Base-by-base conservation (phyloP, 2,888 invertebrate species). In the Listrodromus nycthemerus region DNA sequence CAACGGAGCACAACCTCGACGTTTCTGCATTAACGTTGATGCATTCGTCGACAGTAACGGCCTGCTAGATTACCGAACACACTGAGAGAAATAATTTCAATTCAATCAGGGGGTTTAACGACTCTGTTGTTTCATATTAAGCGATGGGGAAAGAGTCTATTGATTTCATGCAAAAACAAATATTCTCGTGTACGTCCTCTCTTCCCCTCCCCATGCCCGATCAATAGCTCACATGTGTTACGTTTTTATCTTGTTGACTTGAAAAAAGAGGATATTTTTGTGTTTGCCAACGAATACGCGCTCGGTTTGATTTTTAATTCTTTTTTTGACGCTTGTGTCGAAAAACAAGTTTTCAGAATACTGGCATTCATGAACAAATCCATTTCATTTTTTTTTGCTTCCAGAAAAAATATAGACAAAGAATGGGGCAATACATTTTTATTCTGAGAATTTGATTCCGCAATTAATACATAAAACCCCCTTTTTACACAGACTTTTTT, bases 1-100 rank as follows among this genome's bases (percentile, higher is more conserved):
- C 89, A 84, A 87, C 81, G 85, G 85, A 75, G 66, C 81, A 71
- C 52, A 82, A 76, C n/a, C 52, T 86, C 82, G 74, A 55, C 37
- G 70, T 52, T 71, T n/a, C 66, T 21, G 45, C 41, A 58, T 63
- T 45, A 58, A 61, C 73, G 73, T 61, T 58, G 61, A 73, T 21
- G 69, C 16, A 16, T 66, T 50, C 30, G n/a, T n/a, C 69, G 48
- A 27, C 50, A 30, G 30, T 41, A 48, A 50, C 69, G 24, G 16
- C 16, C 21, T 16, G 24, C 50, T 24, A n/a, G n/a, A 69, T 50
- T 48, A 27, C n/a, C 19, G 24, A 50, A 50, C 48, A 8, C 13
- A n/a, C 13, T 63, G 21, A n/a, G 8, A 13, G 50, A 50, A 27
- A 69, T 50, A 69, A 10, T 30, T 50, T 16, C 16, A 27, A n/a